Percentiles rank a stretch among this genome's conserved stretches.
Conservation (phyloP, 2,888 invertebrate species). For the Pyrocoelia pectoralis region DNA sequence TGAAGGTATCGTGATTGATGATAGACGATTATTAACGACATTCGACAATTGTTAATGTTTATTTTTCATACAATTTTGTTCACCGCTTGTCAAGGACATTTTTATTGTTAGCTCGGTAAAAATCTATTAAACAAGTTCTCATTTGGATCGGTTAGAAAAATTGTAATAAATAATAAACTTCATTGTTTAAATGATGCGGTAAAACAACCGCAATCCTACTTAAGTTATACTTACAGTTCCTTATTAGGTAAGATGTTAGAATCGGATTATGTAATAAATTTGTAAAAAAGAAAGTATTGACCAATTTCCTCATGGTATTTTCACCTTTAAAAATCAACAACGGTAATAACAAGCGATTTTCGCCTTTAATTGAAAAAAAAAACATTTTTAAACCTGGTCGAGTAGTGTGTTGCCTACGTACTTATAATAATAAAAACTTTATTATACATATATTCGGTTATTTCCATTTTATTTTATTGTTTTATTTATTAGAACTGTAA, state of each 20-base stretch:
- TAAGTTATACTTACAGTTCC: background rate
- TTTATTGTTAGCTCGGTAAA: too few relatives aligned
- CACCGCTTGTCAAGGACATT: background rate
- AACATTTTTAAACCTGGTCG: background rate
- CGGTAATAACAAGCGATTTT: background rate
- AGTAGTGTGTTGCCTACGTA: background rate
- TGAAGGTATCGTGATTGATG: constrained; percentile 10
- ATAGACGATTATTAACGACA: constrained; percentile 9
- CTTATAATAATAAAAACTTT: background rate
- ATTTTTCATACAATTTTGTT: background rate
- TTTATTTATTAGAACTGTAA: too few relatives aligned
- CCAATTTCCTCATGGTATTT: constrained; percentile 1
- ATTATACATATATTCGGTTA: background rate
- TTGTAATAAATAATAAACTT: background rate
- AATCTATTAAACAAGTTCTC: too few relatives aligned
- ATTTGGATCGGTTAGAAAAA: background rate
- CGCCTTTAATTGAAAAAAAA: background rate
- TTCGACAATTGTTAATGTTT: constrained; percentile 6
- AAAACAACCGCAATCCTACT: constrained; percentile 6
- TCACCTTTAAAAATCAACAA: constrained; percentile 6
- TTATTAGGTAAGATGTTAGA: constrained; percentile 8
- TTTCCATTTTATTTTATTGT: too few relatives aligned
- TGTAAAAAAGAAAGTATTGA: constrained; percentile 5
- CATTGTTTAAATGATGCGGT: constrained; percentile 8
- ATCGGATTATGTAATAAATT: constrained; percentile 2